Evolutionary conservation across 2,888 invertebrate species (phyloP).

Genomic region (Ditylenchus weischeri): DNA sequence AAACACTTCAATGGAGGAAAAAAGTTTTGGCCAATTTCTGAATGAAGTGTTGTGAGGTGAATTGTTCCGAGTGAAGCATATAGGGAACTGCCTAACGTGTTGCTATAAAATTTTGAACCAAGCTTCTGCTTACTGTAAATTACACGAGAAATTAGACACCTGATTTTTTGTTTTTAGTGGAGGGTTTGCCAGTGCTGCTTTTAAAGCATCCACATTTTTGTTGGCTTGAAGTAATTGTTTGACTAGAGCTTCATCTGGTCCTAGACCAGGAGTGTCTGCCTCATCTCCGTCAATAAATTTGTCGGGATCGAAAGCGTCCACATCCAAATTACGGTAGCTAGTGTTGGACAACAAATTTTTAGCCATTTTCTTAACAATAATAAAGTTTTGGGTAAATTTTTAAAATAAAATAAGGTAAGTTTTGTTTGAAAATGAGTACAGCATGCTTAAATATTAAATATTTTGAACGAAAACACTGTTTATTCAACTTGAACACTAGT

Average conservation of each 20-base stretch:
- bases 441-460: not conserved
- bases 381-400: too few species aligned
- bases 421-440: not conserved
- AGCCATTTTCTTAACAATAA: slow-evolving; percentile 14
- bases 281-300: slow-evolving; percentile 49
- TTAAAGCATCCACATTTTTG: slow-evolving; percentile 47
- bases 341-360: slow-evolving; percentile 32
- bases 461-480: not conserved
- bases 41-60: too few species aligned
- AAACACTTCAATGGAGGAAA: too few species aligned
- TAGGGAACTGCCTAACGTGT: too few species aligned
- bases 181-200: slow-evolving; percentile 43
- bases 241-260: slow-evolving; percentile 36
- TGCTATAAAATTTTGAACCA: too few species aligned
- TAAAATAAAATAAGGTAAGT: too few species aligned
- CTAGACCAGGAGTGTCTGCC: slow-evolving; percentile 31
- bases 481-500: not conserved
- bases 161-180: slow-evolving; percentile 50
- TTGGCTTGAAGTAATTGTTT: slow-evolving; percentile 35
- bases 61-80: too few species aligned
- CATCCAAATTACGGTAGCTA: slow-evolving; percentile 51
- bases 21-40: too few species aligned
- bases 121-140: too few species aligned
- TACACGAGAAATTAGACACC: slow-evolving; percentile 27
- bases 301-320: slow-evolving; percentile 52